Evolutionary conservation across 2,797 vertebrate genomes (phyloP), one percentile per base, ranked within the genome.

Genomic region (Lutjanus argentimaculatus): DNA sequence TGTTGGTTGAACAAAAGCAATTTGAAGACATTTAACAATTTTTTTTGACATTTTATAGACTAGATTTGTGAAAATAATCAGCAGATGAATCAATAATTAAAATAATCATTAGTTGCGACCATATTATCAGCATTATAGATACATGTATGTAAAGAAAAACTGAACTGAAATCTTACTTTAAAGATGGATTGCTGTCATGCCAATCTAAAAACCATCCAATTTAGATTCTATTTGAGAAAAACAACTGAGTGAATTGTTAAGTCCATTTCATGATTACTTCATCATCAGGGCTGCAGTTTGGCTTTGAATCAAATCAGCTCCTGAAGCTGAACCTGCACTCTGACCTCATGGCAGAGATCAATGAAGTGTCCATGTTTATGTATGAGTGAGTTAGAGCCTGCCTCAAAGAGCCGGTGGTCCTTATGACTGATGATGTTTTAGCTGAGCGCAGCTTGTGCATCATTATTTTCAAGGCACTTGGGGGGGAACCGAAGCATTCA

Each of bases 381-480:
- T 48, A 70, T 76, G 53, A 69, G 57, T 61, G 48, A 22, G 61
- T 36, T 7, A 1, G 64, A 43, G 25, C 15, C 3, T 19, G 17
- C 36, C 58, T 53, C 25, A 36, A 5, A 63, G 69, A 80, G 55
- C 15, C 21, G 16, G 2, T 40, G 70, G n/a, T 21, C 64, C 51
- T 56, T 22, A 65, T 86, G 74, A 83, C 30, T 80, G 57, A 82
- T 75, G 53, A 61, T 73, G 48, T 63, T 67, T 79, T 25, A 77
- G 66, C 70, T 14, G 58, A 67, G 40, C 7, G 4, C 52, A 42
- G n/a, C 43, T 16, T 42, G 21, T 42, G 30, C 67, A 45, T 70
- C 57, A 57, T 76, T 79, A 81, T 80, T 77, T 81, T 67, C 64
- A 67, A 65, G 58, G 62, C 42, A 22, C 1, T 0, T n/a, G 55